phyloP scores from a whole-genome alignment of 2,888 invertebrate species.

The Muschampia plurimacula region DNA sequence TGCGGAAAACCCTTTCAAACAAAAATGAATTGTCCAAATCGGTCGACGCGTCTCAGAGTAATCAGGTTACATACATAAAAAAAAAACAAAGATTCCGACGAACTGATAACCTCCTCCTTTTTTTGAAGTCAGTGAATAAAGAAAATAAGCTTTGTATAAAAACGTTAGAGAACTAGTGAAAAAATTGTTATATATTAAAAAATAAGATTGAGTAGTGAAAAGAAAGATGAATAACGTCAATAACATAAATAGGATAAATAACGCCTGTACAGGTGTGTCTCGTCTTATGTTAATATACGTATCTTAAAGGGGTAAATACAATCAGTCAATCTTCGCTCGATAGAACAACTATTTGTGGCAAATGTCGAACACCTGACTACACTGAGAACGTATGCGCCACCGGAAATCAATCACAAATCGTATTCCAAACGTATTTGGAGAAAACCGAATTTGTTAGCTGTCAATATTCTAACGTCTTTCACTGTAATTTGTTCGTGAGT shows the following conservation, averaged over 20 bases:
- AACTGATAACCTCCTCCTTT: too few species aligned
- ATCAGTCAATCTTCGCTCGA: constrained; percentile 48
- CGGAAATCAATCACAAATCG: constrained; percentile 53
- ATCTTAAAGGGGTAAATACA: constrained; percentile 37
- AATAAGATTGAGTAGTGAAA: background rate
- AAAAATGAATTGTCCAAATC: too few species aligned
- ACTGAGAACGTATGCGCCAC: constrained; percentile 44
- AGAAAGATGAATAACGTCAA: background rate
- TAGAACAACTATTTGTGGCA: constrained; percentile 49
- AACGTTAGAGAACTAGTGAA: too few species aligned
- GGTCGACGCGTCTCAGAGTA: too few species aligned
- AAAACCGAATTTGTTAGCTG: constrained; percentile 50
- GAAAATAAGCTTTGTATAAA: too few species aligned
- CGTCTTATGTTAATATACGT: background rate
- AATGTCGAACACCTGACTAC: constrained; percentile 44
- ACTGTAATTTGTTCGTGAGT: constrained; percentile 43
- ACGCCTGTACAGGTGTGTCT: background rate
- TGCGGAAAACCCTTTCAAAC: too few species aligned
- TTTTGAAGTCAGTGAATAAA: too few species aligned
- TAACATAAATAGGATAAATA: background rate
- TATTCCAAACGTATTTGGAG: constrained; percentile 47
- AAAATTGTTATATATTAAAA: too few species aligned
- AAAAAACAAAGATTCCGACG: too few species aligned
- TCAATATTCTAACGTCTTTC: constrained; percentile 41
- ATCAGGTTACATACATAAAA: too few species aligned